Conservation (phyloP, 2,888 invertebrate genomes). For the Phyllotreta striolata region DNA sequence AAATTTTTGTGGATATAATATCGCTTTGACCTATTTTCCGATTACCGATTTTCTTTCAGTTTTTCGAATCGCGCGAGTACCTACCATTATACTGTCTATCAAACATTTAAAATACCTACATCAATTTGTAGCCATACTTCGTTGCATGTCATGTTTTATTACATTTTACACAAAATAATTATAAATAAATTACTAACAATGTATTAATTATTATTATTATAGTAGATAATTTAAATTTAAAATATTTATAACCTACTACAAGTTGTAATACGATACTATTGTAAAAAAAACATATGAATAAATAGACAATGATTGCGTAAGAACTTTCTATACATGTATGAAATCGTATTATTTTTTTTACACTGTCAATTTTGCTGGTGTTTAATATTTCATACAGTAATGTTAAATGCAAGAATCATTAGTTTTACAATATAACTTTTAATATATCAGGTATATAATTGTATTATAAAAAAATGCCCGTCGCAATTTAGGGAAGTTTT, state of each 20-base stretch:
- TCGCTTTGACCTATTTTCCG: too few species aligned
- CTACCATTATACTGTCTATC: conserved; percentile 46
- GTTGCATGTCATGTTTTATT: conserved; percentile 61
- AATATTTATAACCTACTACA: conserved; percentile 61
- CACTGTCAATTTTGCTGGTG: conserved; percentile 59
- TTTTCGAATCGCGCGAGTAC: conserved; percentile 52
- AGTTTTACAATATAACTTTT: conserved; percentile 52
- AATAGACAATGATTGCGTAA: conserved; percentile 59
- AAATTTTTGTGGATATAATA: too few species aligned
- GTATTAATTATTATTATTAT: conserved; percentile 58
- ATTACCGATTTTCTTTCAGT: conserved; percentile 22
- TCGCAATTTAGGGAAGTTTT: conserved; percentile 46
- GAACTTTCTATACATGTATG: conserved; percentile 54
- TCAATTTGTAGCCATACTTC: conserved; percentile 57
- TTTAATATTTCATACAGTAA: conserved; percentile 52
- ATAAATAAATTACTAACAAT: conserved; percentile 58
- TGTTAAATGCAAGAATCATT: conserved; percentile 47
- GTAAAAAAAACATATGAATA: conserved; percentile 60
- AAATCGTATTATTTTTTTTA: conserved; percentile 57
- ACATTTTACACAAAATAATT: conserved; percentile 61
- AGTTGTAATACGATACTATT: conserved; percentile 59
- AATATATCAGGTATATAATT: conserved; percentile 54
- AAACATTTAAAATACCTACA: conserved; percentile 36
- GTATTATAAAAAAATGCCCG: conserved; percentile 50
- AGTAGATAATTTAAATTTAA: conserved; percentile 59